Percentiles rank a stretch among this genome's conserved stretches.
Evolutionary conservation across 1,140 invertebrate species (phyloP).

Genomic region (Melanaphis sacchari): DNA sequence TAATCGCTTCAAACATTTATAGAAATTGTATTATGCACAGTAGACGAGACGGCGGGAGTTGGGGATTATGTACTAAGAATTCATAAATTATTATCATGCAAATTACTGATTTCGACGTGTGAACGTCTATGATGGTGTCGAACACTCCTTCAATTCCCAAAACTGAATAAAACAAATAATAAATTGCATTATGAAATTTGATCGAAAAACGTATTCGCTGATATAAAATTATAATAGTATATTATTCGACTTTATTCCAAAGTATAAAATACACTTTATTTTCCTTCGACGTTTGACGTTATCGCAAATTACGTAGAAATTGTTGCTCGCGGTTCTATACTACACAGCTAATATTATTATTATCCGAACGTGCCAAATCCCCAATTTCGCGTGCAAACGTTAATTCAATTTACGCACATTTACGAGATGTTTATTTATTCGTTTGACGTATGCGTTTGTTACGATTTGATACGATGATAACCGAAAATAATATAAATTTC

Average conservation of each 20-base stretch:
- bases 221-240: not conserved
- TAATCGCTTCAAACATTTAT: not conserved
- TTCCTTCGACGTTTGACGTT: not conserved
- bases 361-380: slow-evolving; percentile 3
- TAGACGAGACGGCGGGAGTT: not conserved
- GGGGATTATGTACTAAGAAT: not conserved
- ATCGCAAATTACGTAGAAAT: slow-evolving; percentile 11
- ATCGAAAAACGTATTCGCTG: not conserved
- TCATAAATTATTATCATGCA: not conserved
- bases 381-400: not conserved
- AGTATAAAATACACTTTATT: not conserved
- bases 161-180: not conserved
- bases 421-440: slow-evolving; percentile 12
- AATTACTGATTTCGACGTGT: not conserved
- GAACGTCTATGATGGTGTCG: not conserved
- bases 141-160: not conserved
- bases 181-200: not conserved
- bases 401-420: not conserved
- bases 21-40: not conserved
- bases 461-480: not conserved
- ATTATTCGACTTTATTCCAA: not conserved
- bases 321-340: not conserved
- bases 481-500: not conserved
- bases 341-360: not conserved
- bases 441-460: not conserved